These are phyloP conservation scores for Hypercompe scribonia DNA, from an alignment of 2,888 invertebrate species.

Conservation along the genomic window DNA sequence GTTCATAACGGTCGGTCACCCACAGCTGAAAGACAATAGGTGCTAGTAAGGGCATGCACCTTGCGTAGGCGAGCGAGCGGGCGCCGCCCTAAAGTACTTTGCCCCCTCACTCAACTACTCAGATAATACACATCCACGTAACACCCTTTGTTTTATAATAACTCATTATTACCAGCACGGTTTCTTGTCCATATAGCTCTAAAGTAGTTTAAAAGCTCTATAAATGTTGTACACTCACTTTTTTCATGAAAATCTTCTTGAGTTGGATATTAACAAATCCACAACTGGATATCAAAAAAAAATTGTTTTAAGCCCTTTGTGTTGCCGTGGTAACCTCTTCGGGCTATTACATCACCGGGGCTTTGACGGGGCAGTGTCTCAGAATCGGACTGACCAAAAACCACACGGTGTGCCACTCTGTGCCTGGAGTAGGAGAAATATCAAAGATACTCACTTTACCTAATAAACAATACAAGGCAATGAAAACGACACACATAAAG, in stretches of 20 bases:
- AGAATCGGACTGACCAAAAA: too few relatives aligned
- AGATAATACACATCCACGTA: slow-evolving; percentile 75
- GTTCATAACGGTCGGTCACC: slow-evolving; percentile 41
- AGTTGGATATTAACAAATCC: background rate
- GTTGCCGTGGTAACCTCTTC: too few relatives aligned
- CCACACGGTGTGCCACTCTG: too few relatives aligned
- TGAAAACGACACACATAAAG: slow-evolving; percentile 17
- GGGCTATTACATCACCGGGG: too few relatives aligned
- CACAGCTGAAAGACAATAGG: slow-evolving; percentile 68
- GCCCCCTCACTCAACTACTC: slow-evolving; percentile 67
- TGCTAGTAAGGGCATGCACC: slow-evolving; percentile 73
- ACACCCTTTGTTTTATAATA: slow-evolving; percentile 66
- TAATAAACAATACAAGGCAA: background rate
- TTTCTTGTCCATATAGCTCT: background rate
- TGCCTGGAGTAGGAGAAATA: background rate
- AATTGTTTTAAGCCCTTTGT: too few relatives aligned
- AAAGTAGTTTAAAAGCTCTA: background rate
- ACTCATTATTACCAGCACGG: slow-evolving; percentile 60
- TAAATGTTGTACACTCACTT: background rate
- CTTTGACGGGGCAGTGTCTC: too few relatives aligned
- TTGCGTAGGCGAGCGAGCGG: slow-evolving; percentile 36
- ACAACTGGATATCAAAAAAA: background rate
- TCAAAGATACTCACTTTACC: background rate
- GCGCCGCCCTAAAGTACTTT: slow-evolving; percentile 73
- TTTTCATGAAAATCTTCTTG: background rate